Evolutionary conservation across 2,113 vertebrate genomes (phyloP).

Genomic region (Aramus guarauna): DNA sequence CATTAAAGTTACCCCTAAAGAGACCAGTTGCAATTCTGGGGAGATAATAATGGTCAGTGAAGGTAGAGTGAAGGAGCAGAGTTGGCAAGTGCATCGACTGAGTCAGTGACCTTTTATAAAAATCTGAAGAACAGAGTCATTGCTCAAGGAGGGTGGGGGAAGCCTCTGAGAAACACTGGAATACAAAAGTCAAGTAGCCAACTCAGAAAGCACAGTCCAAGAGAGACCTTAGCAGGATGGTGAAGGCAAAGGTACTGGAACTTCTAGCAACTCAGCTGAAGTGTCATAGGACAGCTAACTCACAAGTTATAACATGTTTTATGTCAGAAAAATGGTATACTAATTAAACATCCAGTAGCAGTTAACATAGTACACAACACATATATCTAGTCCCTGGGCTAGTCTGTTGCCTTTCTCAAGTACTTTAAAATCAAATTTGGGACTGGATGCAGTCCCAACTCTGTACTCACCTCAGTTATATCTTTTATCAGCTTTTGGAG

Average conservation of each 20-base stretch:
- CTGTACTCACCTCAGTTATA: slow-evolving; percentile 65
- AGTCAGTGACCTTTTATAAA: neutral
- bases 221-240: fast-evolving
- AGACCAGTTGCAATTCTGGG: neutral
- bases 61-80: neutral
- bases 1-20: neutral
- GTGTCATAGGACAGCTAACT: neutral
- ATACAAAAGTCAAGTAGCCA: neutral
- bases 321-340: neutral
- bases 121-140: neutral
- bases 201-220: neutral
- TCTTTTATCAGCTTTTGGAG: slow-evolving; percentile 69
- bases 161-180: neutral
- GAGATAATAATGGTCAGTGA: neutral
- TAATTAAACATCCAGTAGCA: neutral
- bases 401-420: neutral
- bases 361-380: neutral
- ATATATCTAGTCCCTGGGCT: neutral
- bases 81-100: fast-evolving
- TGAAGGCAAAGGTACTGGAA: neutral
- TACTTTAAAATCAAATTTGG: neutral
- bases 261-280: neutral
- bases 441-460: neutral
- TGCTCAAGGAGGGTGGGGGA: neutral
- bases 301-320: neutral